These are phyloP conservation scores for Ibidorhyncha struthersii DNA, from an alignment of 2,113 vertebrate species.

Conservation along the genomic window DNA sequence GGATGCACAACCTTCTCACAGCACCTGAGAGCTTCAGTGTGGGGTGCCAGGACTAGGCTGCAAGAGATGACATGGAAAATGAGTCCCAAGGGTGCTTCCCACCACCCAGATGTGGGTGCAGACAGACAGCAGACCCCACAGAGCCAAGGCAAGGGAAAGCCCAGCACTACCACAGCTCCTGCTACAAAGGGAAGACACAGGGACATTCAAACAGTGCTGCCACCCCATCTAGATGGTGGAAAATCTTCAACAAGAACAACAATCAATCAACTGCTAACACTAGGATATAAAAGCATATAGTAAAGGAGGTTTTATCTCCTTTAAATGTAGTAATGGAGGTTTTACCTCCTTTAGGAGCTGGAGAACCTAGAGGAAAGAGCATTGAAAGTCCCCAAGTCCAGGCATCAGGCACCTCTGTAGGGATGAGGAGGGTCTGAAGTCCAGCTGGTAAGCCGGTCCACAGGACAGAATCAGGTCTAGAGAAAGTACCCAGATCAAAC, in stretches of 20 bases:
- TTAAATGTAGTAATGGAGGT: accelerated
- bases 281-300: accelerated
- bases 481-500: accelerated
- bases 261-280: accelerated
- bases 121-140: neutral
- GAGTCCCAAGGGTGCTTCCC: neutral
- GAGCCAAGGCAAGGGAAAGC: neutral
- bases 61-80: accelerated
- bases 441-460: accelerated
- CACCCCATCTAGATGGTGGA: accelerated
- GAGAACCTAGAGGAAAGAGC: neutral
- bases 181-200: too few species aligned
- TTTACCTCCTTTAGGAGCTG: neutral
- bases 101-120: neutral
- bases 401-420: accelerated
- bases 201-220: neutral
- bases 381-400: neutral
- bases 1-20: neutral
- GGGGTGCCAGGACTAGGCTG: too few species aligned
- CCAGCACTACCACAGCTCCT: neutral
- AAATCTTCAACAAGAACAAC: neutral
- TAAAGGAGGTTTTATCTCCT: neutral
- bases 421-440: accelerated
- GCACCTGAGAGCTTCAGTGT: accelerated
- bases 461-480: neutral